phyloP scores from a whole-genome alignment of 2,113 vertebrate genomes.

The Acanthisitta chloris region DNA sequence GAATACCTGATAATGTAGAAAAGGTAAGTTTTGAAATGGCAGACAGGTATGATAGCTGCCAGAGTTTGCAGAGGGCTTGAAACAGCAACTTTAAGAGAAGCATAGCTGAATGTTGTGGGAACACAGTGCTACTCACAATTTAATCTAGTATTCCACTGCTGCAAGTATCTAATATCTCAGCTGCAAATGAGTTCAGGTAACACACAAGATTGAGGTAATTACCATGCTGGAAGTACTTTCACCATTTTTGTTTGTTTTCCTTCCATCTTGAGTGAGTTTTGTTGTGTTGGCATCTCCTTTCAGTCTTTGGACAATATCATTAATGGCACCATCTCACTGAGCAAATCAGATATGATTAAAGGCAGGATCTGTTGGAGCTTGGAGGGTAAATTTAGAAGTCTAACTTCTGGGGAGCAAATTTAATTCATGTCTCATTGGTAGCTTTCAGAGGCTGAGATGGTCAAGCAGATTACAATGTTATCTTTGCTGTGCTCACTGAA shows the following conservation, averaged over 20 bases:
- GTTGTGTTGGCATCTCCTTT: not conserved
- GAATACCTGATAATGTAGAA: not conserved
- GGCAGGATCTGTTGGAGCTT: not conserved
- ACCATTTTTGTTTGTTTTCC: not conserved
- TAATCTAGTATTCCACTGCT: not conserved
- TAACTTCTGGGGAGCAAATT: not conserved
- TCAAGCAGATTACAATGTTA: not conserved
- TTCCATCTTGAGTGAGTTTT: not conserved
- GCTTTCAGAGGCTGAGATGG: not conserved
- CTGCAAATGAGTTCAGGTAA: not conserved
- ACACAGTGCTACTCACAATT: not conserved
- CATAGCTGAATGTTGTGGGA: rapidly evolving
- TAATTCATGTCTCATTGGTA: not conserved
- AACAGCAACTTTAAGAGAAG: not conserved
- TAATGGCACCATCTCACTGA: not conserved
- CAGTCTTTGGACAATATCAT: not conserved
- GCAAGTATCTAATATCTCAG: not conserved
- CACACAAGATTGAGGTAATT: not conserved
- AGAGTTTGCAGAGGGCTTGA: not conserved
- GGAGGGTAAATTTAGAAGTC: not conserved
- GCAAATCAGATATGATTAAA: not conserved
- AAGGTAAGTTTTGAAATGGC: not conserved
- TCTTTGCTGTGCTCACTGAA: not conserved
- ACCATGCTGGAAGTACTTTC: not conserved
- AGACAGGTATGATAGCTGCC: no score